Conservation (phyloP, 1,140 invertebrate species). For the Zophobas morio region DNA sequence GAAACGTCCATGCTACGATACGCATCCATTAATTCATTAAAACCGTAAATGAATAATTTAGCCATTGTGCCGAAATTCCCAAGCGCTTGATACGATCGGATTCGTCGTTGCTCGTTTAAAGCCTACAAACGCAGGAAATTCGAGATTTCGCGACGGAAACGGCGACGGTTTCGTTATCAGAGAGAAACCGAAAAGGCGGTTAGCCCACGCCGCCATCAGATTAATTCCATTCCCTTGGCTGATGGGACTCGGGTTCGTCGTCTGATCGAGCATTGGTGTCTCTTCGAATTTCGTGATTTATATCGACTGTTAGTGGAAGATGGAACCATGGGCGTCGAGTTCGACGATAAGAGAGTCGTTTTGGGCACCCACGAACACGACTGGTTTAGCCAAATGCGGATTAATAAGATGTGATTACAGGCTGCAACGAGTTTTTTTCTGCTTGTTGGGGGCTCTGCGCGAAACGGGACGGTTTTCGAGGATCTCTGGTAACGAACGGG, state of each 20-base stretch:
- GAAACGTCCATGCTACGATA: slow-evolving; percentile 52
- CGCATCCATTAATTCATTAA: slow-evolving; percentile 54
- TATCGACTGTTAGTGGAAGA: neutral
- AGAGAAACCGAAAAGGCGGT: too few relatives aligned
- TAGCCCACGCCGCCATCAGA: neutral
- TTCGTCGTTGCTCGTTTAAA: neutral
- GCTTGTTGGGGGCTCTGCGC: too few relatives aligned
- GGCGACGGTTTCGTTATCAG: too few relatives aligned
- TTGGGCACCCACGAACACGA: slow-evolving; percentile 2
- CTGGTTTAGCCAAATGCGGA: slow-evolving; percentile 12
- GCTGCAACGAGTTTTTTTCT: too few relatives aligned
- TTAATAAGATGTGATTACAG: too few relatives aligned
- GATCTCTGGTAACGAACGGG: too few relatives aligned
- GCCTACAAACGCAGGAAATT: neutral
- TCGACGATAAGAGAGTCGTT: slow-evolving; percentile 13
- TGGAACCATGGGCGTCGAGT: slow-evolving; percentile 9
- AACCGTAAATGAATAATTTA: slow-evolving; percentile 42
- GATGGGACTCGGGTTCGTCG: neutral
- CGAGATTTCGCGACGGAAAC: slow-evolving; percentile 5
- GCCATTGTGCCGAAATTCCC: slow-evolving; percentile 26
- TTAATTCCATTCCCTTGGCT: neutral
- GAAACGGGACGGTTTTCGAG: too few relatives aligned
- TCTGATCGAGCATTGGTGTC: slow-evolving; percentile 21
- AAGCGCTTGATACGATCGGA: neutral
- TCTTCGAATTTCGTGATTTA: slow-evolving; percentile 27